phyloP scores from a whole-genome alignment of 2,113 vertebrate species.

The Callospermophilus lateralis region DNA sequence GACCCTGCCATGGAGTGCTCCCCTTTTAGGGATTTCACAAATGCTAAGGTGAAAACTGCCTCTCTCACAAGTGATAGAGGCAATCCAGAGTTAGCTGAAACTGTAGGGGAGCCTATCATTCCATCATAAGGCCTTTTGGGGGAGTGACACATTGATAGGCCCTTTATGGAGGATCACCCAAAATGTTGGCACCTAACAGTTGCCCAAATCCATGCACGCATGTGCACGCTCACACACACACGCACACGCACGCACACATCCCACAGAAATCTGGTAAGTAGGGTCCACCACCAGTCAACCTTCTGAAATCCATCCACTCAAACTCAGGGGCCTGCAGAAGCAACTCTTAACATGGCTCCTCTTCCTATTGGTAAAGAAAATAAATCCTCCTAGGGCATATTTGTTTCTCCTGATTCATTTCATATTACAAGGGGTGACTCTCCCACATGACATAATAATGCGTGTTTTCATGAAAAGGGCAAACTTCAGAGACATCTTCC shows the following conservation, averaged over 20 bases:
- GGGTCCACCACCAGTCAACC: not conserved
- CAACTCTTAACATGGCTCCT: not conserved
- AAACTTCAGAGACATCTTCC: not conserved
- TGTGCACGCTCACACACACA: not conserved
- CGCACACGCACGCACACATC: accelerated
- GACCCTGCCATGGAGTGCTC: not conserved
- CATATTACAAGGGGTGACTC: not conserved
- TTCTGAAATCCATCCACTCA: not conserved
- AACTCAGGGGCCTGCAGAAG: not conserved
- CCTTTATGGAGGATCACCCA: not conserved
- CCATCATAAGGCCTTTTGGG: not conserved
- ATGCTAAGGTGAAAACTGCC: not conserved
- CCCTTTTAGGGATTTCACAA: not conserved
- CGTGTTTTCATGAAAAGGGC: not conserved
- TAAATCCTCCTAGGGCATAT: not conserved
- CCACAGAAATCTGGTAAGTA: not conserved
- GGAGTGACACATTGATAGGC: not conserved
- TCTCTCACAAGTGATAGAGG: not conserved
- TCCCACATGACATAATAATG: not conserved
- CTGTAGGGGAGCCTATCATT: not conserved
- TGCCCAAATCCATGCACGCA: not conserved
- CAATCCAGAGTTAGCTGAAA: slow-evolving; percentile 43
- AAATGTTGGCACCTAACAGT: not conserved
- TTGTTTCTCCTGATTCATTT: not conserved
- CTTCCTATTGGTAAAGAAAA: not conserved